phyloP scores from a whole-genome alignment of 2,888 invertebrate genomes.

The Laspeyria flexula region DNA sequence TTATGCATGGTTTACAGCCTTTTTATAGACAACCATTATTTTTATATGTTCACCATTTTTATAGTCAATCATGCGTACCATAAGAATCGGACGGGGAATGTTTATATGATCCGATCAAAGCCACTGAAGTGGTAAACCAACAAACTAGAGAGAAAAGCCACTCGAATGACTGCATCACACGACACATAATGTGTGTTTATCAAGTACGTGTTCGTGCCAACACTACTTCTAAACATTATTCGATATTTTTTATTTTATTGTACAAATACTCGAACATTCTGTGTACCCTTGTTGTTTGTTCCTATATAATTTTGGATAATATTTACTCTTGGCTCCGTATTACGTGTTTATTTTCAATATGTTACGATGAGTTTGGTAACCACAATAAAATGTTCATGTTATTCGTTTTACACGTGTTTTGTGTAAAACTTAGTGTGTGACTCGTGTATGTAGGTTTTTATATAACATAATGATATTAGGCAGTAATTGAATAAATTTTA shows the following conservation, averaged over 20 bases:
- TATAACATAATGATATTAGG: neutral
- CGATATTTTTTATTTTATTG: constrained; percentile 12
- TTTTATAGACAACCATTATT: constrained; percentile 10
- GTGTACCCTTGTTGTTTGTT: constrained; percentile 4
- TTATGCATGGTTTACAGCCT: constrained; percentile 6
- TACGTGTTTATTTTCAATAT: constrained; percentile 12
- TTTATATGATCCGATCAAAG: constrained; percentile 27
- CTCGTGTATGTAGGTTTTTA: neutral
- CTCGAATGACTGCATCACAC: constrained; percentile 18
- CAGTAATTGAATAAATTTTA: no score
- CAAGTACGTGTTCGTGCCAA: constrained; percentile 1
- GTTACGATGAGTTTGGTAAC: constrained; percentile 4
- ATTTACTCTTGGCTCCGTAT: constrained; percentile 8
- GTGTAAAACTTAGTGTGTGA: neutral
- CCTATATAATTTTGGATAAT: constrained; percentile 13
- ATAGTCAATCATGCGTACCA: constrained; percentile 20
- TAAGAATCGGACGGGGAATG: constrained; percentile 18
- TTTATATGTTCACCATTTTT: constrained; percentile 21
- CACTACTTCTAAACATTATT: neutral
- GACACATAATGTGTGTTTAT: constrained; percentile 24
- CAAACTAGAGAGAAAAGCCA: constrained; percentile 35
- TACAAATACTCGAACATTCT: constrained; percentile 4
- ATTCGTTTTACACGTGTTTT: constrained; percentile 4
- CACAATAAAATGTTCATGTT: constrained; percentile 4
- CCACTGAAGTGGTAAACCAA: constrained; percentile 35